These are phyloP conservation scores for Synanthedon tipuliformis DNA, from an alignment of 2,888 invertebrate species.

Conservation along the genomic window DNA sequence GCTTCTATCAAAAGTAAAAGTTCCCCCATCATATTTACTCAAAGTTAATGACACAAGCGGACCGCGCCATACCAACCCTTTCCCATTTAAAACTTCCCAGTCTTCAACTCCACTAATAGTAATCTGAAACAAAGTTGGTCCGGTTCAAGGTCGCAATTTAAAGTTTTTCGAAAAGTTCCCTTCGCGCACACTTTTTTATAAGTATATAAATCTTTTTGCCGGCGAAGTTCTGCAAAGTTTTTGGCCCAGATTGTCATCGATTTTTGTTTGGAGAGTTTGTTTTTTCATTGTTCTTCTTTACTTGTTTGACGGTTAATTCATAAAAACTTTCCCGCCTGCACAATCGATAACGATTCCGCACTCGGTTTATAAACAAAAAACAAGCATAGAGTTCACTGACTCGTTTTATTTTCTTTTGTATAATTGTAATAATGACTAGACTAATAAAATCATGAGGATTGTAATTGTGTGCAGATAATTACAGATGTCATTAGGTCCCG, in stretches of 20 bases:
- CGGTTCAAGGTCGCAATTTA: slow-evolving; percentile 72
- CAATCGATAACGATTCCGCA: slow-evolving; percentile 53
- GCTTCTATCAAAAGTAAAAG: slow-evolving; percentile 30
- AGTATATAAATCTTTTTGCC: slow-evolving; percentile 71
- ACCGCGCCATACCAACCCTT: slow-evolving; percentile 42
- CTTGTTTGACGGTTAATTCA: slow-evolving; percentile 72
- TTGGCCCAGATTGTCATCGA: slow-evolving; percentile 72
- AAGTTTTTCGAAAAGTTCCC: slow-evolving; percentile 69
- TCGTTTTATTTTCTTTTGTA: neutral
- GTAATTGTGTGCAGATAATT: no score
- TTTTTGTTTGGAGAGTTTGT: slow-evolving; percentile 72
- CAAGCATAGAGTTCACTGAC: neutral
- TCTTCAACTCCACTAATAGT: slow-evolving; percentile 62
- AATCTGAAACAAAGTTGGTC: slow-evolving; percentile 66
- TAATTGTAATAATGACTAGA: no score
- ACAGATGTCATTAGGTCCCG: no score
- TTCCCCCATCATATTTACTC: slow-evolving; percentile 35
- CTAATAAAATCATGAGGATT: no score
- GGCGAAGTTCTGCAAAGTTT: slow-evolving; percentile 65
- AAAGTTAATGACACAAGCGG: slow-evolving; percentile 34
- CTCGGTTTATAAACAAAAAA: slow-evolving; percentile 53
- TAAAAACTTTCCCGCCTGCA: slow-evolving; percentile 66
- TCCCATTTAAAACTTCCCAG: slow-evolving; percentile 55
- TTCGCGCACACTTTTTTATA: slow-evolving; percentile 68
- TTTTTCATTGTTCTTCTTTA: slow-evolving; percentile 71